Evolutionary conservation across 2,888 invertebrate genomes (phyloP).

Genomic region (Drosophila kambysellisi): DNA sequence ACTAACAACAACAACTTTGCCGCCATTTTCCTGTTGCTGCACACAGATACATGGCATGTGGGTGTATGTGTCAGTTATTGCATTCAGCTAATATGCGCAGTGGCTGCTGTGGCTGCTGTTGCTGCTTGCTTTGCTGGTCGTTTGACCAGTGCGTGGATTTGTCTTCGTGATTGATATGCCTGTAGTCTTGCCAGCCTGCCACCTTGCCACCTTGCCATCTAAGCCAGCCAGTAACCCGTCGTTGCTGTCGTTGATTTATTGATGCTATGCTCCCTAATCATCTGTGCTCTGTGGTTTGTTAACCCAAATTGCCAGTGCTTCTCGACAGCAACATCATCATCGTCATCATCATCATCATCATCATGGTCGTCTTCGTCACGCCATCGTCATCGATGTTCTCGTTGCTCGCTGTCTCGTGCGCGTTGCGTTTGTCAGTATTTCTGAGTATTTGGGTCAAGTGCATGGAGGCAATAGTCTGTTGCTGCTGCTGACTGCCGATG

Average conservation of each 20-base stretch:
- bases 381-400: slow-evolving; percentile 26
- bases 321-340: slow-evolving; percentile 15
- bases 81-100: slow-evolving; percentile 31
- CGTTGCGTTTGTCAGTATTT: slow-evolving; percentile 56
- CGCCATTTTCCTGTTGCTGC: slow-evolving; percentile 70
- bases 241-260: slow-evolving; percentile 53
- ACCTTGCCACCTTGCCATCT: slow-evolving; percentile 14
- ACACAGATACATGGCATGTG: slow-evolving; percentile 1
- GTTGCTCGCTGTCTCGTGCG: slow-evolving; percentile 60
- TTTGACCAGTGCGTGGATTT: slow-evolving; percentile 36
- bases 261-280: slow-evolving; percentile 20
- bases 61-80: slow-evolving; percentile 15
- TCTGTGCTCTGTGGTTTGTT: slow-evolving; percentile 65
- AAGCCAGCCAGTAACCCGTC: background rate
- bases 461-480: slow-evolving; percentile 51
- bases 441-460: slow-evolving; percentile 75
- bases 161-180: slow-evolving; percentile 67
- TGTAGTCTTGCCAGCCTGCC: slow-evolving; percentile 22
- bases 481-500: slow-evolving; percentile 1
- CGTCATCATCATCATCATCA: slow-evolving; percentile 27
- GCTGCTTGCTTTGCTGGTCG: background rate
- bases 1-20: slow-evolving; percentile 73
- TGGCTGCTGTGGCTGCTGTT: slow-evolving; percentile 1
- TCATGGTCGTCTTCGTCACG: slow-evolving; percentile 5
- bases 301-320: slow-evolving; percentile 71